Conservation (phyloP, 2,113 vertebrate genomes). For the Centropus unirufus region DNA sequence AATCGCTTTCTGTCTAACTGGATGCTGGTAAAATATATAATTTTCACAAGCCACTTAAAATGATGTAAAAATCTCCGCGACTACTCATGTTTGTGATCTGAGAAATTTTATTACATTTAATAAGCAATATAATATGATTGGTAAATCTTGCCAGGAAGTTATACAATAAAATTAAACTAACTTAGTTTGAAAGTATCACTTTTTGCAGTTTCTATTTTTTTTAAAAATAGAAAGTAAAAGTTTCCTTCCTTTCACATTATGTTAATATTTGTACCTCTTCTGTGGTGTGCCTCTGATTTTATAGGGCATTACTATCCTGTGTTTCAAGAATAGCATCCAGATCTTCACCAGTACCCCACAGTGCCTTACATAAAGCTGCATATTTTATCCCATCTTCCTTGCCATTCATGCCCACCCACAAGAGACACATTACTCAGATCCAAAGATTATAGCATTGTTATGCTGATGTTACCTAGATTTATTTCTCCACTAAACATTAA, state of each 20-base stretch:
- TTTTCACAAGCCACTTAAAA: not conserved
- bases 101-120: not conserved
- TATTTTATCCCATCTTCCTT: conserved; percentile 32
- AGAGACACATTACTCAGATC: conserved; percentile 30
- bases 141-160: not conserved
- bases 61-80: not conserved
- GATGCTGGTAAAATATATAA: not conserved
- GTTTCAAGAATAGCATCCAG: conserved; percentile 14
- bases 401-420: conserved; percentile 49
- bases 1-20: not conserved
- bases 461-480: conserved; percentile 52
- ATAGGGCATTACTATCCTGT: not conserved
- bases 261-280: not conserved
- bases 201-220: not conserved
- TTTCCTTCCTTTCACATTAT: not conserved
- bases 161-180: not conserved
- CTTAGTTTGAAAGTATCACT: not conserved
- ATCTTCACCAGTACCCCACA: not conserved
- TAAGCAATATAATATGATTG: not conserved
- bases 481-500: conserved; percentile 52
- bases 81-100: not conserved
- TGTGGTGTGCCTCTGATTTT: not conserved
- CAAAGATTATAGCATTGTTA: conserved; percentile 55
- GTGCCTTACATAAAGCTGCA: conserved; percentile 13
- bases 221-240: not conserved